Evolutionary conservation across 2,113 vertebrate genomes (phyloP), one percentile per base, ranked within the genome.

Genomic region (Anhinga anhinga): DNA sequence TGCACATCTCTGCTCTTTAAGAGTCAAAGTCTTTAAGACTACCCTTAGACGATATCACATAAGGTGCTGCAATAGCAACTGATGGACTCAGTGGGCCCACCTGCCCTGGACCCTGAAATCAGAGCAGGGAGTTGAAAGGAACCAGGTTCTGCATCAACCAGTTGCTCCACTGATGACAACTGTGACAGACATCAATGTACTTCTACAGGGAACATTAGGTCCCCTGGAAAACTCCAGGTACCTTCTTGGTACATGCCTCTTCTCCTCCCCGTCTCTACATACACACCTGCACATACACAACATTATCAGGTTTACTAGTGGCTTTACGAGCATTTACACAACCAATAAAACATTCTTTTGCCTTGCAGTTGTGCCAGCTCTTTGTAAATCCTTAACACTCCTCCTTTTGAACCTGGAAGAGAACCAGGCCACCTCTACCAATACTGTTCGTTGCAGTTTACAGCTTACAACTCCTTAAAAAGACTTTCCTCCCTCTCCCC

Each of bases 401-500:
- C 53, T 86, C 76, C 59, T 92, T 86, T n/a, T 17, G 47, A 91
- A 19, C 47, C 70, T 82, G 81, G 80, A 89, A 27, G 72, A 59
- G 66, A 73, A 88, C 55, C 55, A 94, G 72, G 50, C 67, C 61
- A 34, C 67, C 45, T 80, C 82, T 49, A 49, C 67, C 62, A 63
- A 21, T 3, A 25, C 42, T 50, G 25, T 56, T 78, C 3, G 5
- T 52, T 36, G 62, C 4, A 30, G 58, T 63, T 67, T 56, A 47
- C 15, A 58, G 71, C 67, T 79, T 73, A 40, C 71, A 53, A 58
- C 72, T 73, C 80, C 77, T 93, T 73, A 25, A 69, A 84, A 90
- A 86, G 72, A 5, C 86, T 86, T 74, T 50, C 45, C 52, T 65
- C 49, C 61, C 82, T 25, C 17, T 58, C 30, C 44, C 50, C 79